Evolutionary conservation across 2,888 invertebrate species (phyloP).

Genomic region (Automeris io): DNA sequence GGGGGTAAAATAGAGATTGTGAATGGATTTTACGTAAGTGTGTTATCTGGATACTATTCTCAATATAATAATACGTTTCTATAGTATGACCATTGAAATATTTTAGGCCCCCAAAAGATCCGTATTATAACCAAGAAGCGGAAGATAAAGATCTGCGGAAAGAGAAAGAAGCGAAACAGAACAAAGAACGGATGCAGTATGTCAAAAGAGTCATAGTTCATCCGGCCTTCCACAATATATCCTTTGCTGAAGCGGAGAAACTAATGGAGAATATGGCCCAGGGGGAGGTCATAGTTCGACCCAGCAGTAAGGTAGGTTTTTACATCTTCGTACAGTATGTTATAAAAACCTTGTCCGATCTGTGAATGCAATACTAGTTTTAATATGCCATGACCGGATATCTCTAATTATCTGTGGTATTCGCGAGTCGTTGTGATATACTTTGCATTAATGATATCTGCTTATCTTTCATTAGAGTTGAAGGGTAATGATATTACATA

Average conservation of each 20-base stretch:
- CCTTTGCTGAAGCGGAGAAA: constrained; percentile 93
- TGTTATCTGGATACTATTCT: too few relatives aligned
- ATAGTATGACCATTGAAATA: constrained; percentile 7
- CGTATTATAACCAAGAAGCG: constrained; percentile 91
- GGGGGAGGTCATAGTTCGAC: constrained; percentile 97
- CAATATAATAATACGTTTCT: not conserved
- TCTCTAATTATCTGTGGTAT: too few relatives aligned
- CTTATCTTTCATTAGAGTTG: too few relatives aligned
- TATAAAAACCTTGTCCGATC: too few relatives aligned
- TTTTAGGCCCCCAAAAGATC: constrained; percentile 88
- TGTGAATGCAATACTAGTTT: too few relatives aligned
- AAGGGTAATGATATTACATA: too few relatives aligned
- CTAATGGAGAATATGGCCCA: constrained; percentile 95
- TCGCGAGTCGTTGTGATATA: too few relatives aligned
- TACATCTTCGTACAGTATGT: too few relatives aligned
- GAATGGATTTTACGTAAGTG: too few relatives aligned
- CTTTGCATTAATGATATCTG: too few relatives aligned
- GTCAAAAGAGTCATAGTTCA: constrained; percentile 98
- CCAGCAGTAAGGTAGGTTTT: constrained; percentile 89
- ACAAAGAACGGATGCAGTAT: constrained; percentile 89
- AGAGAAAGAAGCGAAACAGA: constrained; percentile 89
- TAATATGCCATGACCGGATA: too few relatives aligned
- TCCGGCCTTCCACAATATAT: constrained; percentile 97
- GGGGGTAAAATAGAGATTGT: too few relatives aligned
- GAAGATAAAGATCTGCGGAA: constrained; percentile 88